Evolutionary conservation across 1,140 invertebrate genomes (phyloP), one percentile per base, ranked within the genome.

Genomic region (Hylyphantes graminicola): DNA sequence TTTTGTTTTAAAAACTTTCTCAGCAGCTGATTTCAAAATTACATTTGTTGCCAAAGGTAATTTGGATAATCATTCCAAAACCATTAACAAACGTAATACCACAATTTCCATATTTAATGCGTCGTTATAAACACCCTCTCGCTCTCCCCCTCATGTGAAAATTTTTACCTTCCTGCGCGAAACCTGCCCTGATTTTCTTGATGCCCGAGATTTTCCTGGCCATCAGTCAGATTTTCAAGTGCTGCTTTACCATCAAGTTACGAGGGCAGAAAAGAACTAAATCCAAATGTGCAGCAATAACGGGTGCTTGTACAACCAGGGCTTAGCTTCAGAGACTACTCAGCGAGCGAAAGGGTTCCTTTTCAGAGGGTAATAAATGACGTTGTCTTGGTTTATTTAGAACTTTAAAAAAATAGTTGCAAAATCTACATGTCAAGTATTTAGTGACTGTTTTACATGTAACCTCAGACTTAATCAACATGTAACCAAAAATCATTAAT

Each of bases 71-170:
- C 72, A 74, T 74, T 74, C 55, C 51, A 74, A 74, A 74, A 57
- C 72, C 72, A 74, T 74, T 74, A 74, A 74, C 72, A 57, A 57
- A 57, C 55, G 51, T 74, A 74, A 74, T 74, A 57, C 72, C 72
- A 74, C 72, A 74, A 74, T 74, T 74, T 74, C 72, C 72, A 74
- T 74, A 74, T 74, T 74, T 74, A 74, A 74, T 57, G 53, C 72
- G 10, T 59, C 54, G 68, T 70, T 53, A 70, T 70, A 70, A 70
- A 70, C 68, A 53, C 48, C 68, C 17, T 48, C 68, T 70, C 68
- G 54, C 17, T 15, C 68, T 17, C 48, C 68, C 51, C 50, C 68
- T 70, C 68, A 70, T 53, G 50, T 21, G 68, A 51, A 70, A 70
- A 70, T 70, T 70, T 70, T 70, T 70, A 70, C 68, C 50, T 35